Evolutionary conservation across 2,113 vertebrate species (phyloP).

Genomic region (Pygoscelis antarcticus): DNA sequence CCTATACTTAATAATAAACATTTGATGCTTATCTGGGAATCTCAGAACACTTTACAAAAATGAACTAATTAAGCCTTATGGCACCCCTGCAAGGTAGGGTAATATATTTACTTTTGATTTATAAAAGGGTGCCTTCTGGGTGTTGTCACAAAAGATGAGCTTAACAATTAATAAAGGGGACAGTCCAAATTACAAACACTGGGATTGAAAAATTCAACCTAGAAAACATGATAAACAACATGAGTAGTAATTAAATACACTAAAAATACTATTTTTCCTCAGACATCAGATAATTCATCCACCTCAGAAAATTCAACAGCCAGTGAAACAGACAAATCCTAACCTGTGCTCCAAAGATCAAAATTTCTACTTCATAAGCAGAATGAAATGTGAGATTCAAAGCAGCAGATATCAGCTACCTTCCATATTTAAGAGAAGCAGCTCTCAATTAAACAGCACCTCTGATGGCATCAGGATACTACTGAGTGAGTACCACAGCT

Average conservation of each 20-base stretch:
- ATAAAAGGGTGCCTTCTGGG: constrained; percentile 34
- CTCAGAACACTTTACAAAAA: constrained; percentile 36
- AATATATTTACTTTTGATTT: constrained; percentile 64
- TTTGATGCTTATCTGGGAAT: constrained; percentile 49
- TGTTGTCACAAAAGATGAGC: constrained; percentile 30
- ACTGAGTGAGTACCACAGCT: neutral
- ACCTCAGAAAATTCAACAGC: neutral
- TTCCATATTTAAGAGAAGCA: neutral
- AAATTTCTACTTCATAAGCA: neutral
- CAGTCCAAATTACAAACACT: neutral
- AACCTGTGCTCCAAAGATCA: neutral
- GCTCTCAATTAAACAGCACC: neutral
- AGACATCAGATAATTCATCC: neutral
- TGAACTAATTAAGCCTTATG: constrained; percentile 59
- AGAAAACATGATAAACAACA: neutral
- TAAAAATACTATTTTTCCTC: neutral
- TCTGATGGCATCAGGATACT: neutral
- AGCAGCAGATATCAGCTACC: neutral
- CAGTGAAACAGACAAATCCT: neutral
- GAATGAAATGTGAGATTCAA: neutral
- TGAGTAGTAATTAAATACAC: neutral
- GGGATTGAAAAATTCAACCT: neutral
- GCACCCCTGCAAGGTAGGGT: constrained; percentile 40
- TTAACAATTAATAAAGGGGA: constrained; percentile 15
- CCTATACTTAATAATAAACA: constrained; percentile 65